phyloP scores from a whole-genome alignment of 2,797 vertebrate genomes.

The Sternarchorhynchus goeldii region DNA sequence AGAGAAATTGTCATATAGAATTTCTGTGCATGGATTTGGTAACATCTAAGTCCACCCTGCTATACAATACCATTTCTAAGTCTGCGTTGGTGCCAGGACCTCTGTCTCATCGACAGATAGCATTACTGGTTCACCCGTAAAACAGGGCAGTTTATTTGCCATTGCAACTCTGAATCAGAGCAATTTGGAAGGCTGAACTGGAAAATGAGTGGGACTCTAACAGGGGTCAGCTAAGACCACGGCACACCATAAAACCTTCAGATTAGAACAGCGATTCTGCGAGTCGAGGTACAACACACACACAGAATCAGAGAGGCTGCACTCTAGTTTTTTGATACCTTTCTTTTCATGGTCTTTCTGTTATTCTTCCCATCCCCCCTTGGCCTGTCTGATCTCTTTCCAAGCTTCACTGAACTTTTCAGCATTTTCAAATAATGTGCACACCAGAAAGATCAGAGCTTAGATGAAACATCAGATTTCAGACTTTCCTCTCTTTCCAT shows the following conservation, averaged over 20 bases:
- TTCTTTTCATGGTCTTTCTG: conserved; percentile 65
- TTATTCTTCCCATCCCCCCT: conserved; percentile 50
- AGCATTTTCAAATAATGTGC: conserved; percentile 49
- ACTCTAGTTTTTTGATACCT: conserved; percentile 48
- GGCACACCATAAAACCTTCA: neutral
- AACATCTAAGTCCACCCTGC: conserved; percentile 16
- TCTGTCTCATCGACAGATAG: conserved; percentile 28
- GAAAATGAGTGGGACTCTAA: conserved; percentile 25
- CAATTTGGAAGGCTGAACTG: neutral
- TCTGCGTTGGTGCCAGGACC: conserved; percentile 42
- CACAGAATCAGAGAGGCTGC: conserved; percentile 4
- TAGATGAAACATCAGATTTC: conserved; percentile 1
- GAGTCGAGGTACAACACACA: neutral
- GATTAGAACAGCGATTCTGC: neutral
- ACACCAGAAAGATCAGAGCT: conserved; percentile 34
- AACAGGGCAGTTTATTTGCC: conserved; percentile 1
- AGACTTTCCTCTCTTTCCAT: neutral
- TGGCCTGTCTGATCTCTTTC: conserved; percentile 37
- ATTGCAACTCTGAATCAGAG: conserved; percentile 18
- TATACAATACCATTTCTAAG: conserved; percentile 18
- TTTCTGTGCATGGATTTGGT: conserved; percentile 37
- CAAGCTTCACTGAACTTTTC: conserved; percentile 39
- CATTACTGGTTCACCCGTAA: neutral
- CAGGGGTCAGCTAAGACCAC: neutral
- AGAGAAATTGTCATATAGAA: conserved; percentile 23